Evolutionary conservation across 1,140 invertebrate species (phyloP), one percentile per base, ranked within the genome.

Genomic region (Pseudomyrmex dendroicus): DNA sequence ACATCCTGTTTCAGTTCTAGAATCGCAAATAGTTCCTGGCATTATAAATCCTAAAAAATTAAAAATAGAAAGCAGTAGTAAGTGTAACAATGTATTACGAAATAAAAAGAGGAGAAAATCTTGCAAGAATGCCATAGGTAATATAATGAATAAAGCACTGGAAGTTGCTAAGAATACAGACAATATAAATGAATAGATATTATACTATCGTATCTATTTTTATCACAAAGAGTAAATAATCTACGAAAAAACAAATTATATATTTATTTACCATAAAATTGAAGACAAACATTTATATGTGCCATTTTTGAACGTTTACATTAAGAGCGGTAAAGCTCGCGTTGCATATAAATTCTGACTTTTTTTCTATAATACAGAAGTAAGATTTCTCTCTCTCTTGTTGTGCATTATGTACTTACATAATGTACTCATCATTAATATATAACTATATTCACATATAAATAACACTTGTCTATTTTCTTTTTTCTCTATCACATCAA

Each of bases 31-130:
- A 68, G n/a, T 91, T 4, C 89, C 92, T 17, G 92, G 91, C 10
- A 86, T 93, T 54, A 17, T 94, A 35, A 76, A 93, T 54, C 86
- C 22, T 0, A 88, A 87, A 25, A 85, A 78, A 9, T 78, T 93
- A 0, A 89, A 70, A 82, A 86, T 89, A 59, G 59, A 89, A 48
- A 91, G 89, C 84, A 83, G 90, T 67, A 90, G 93, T 12, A 90
- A 92, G 52, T 93, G 92, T 92, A 86, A 93, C 10, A 82, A 85
- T 7, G 61, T 94, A 25, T 56, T 94, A 0, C 85, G 86, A 52
- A 91, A 90, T 46, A 76, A 70, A n/a, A 74, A 0, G 89, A 84
- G 50, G 89, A 84, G 10, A 73, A 91, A 87, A 82, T 72, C 48
- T 8, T 15, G 82, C 25, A 88, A 84, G 17, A 66, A 44, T 13